Conservation (phyloP, 2,797 vertebrate species). For the Tenualosa thibaudeaui region DNA sequence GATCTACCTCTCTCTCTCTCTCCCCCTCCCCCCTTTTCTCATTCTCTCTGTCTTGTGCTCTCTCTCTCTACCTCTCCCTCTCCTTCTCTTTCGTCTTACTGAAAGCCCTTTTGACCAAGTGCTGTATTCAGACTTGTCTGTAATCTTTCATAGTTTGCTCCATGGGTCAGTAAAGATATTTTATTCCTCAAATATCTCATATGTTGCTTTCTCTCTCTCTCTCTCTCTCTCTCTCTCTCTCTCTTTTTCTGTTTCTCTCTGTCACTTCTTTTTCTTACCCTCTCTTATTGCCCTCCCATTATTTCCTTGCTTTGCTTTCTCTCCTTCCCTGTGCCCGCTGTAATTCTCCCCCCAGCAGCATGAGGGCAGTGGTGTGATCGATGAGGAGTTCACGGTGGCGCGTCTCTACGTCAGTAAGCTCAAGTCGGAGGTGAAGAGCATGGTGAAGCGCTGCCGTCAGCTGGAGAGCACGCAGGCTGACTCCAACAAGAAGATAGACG, state of each 20-base stretch:
- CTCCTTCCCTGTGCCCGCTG: not conserved
- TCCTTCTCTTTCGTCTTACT: too few relatives aligned
- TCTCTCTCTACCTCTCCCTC: too few relatives aligned
- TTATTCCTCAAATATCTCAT: too few relatives aligned
- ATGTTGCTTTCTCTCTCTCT: not conserved
- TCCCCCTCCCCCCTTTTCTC: too few relatives aligned
- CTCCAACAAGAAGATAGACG: conserved; percentile 87
- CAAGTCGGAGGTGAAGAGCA: conserved; percentile 94
- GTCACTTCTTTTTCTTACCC: not conserved
- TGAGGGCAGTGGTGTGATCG: conserved; percentile 90
- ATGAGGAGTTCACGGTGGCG: conserved; percentile 93
- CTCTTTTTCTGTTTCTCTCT: not conserved
- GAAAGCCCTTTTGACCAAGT: too few relatives aligned
- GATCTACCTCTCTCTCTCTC: too few relatives aligned
- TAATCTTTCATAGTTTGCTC: too few relatives aligned
- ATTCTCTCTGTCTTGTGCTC: too few relatives aligned
- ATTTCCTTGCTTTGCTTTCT: not conserved
- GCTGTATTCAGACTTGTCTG: too few relatives aligned
- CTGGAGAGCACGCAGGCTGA: conserved; percentile 85
- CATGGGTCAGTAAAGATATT: too few relatives aligned
- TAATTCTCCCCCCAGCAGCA: conserved; percentile 76
- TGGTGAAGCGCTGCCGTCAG: conserved; percentile 93
- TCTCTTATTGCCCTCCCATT: not conserved
- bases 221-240: not conserved
- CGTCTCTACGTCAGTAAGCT: conserved; percentile 96